Evolutionary conservation across 2,113 vertebrate species (phyloP), one percentile per base, ranked within the genome.

Genomic region (Psilopogon haemacephalus): DNA sequence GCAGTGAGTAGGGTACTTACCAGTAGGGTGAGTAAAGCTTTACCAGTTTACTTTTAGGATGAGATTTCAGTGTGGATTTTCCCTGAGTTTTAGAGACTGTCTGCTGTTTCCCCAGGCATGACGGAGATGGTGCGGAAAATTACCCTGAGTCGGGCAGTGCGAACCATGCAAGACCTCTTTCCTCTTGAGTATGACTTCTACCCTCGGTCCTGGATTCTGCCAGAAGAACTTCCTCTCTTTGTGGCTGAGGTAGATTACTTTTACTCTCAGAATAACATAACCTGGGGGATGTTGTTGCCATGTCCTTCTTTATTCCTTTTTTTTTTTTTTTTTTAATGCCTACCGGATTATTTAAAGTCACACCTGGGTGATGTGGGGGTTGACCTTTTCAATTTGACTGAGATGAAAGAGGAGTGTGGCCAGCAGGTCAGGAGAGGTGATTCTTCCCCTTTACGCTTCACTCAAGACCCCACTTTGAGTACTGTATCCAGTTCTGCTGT

Each of bases 161-260:
- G 99, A 60, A 99, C 98, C 15, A 98, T 99, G 98, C 98, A 99
- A 80, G 98, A 98, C 90, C 98, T 99, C 5, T 99, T 99, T 90
- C 99, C 99, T 2, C 98, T 98, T 5, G 99, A 99, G 35, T 99
- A 99, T 63, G 98, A 99, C 97, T 99, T 99, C 97, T 99, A 99
- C 85, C 99, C 99, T 32, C 98, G 98, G 2, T 99, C 99, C 3
- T 99, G 99, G 99, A 99, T 99, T 92, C 98, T 99, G 79, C 99
- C 99, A 1, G 99, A 99, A 15, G 99, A 99, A 79, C 98, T 98
- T 90, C 98, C 98, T 89, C 98, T 98, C 94, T 99, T 99, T 82
- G 96, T 97, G 35, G 86, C 98, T 71, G 98, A 99, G 98, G 99
- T 99, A 97, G 40, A 44, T 15, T 27, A 19, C 63, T 21, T 52